A percentile compares a stretch with the other conserved stretches of the same genome.
Conservation (phyloP, 64 coral and sea anemone genomes). For the Platygyra sinensis region DNA sequence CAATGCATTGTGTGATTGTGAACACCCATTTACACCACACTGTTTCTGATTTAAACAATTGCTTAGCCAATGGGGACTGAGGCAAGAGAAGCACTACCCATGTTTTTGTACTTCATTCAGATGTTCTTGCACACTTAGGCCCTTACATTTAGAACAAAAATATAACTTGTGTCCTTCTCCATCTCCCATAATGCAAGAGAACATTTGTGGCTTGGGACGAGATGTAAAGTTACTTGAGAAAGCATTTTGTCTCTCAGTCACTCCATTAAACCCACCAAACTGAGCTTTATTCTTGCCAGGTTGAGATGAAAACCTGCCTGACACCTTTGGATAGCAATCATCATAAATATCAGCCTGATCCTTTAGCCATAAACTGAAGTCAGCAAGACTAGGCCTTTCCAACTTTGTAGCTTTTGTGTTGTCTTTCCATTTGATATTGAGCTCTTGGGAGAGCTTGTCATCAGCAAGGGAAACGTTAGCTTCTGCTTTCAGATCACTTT, state of each 20-base stretch:
- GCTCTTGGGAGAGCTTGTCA: constrained; percentile 27
- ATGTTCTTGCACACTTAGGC: neutral
- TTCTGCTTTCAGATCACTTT: constrained; percentile 28
- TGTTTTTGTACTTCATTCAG: constrained; percentile 25
- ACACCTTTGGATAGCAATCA: neutral
- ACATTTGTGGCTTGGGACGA: neutral
- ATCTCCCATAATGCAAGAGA: neutral
- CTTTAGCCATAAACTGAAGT: constrained; percentile 11
- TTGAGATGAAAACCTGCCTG: neutral
- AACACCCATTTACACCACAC: constrained; percentile 38
- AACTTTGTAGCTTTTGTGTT: neutral
- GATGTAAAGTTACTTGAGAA: neutral
- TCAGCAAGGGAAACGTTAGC: constrained; percentile 17
- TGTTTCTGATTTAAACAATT: constrained; percentile 4
- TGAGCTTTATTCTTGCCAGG: neutral
- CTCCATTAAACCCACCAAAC: neutral
- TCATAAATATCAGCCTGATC: constrained; percentile 2
- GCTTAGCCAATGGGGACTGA: neutral
- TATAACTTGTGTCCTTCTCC: neutral
- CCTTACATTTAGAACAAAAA: neutral
- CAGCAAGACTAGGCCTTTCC: neutral
- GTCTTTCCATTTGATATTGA: constrained; percentile 45
- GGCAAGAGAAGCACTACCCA: constrained; percentile 6
- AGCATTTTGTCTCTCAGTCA: neutral
- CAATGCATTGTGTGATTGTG: constrained; percentile 14